Conservation (phyloP, 2,113 vertebrate genomes). For the Empidonax alnorum region DNA sequence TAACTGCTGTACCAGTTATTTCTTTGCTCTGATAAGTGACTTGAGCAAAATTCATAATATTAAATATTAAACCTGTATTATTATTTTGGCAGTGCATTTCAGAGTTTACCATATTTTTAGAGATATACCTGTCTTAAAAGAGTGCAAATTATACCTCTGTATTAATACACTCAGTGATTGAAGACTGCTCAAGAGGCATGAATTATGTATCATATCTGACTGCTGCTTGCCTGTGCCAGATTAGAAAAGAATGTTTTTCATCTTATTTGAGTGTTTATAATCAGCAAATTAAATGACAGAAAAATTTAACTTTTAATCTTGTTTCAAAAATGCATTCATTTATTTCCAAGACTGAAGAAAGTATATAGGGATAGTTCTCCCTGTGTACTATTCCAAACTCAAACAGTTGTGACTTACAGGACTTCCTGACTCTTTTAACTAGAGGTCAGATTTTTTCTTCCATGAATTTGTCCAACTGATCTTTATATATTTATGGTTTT, state of each 20-base stretch:
- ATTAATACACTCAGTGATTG: neutral
- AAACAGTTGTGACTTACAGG: neutral
- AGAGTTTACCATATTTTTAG: neutral
- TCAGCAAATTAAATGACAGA: neutral
- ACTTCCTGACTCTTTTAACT: neutral
- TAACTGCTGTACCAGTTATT: neutral
- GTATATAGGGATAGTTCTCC: neutral
- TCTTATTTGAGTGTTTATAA: neutral
- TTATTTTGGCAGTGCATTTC: neutral
- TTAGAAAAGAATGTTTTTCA: neutral
- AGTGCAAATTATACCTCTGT: neutral
- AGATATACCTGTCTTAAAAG: neutral
- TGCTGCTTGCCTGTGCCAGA: neutral
- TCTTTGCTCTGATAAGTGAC: neutral
- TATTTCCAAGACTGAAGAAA: neutral
- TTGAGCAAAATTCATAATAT: neutral
- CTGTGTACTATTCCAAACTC: neutral
- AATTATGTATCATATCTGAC: neutral
- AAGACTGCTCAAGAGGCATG: neutral
- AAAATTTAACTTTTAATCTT: neutral
- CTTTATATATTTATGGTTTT: neutral
- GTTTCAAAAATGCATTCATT: neutral
- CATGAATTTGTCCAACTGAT: neutral
- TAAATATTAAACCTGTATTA: neutral
- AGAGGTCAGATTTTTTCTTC: neutral